These are phyloP conservation scores for Chloebia gouldiae DNA, from an alignment of 2,113 vertebrate genomes.

Conservation along the genomic window DNA sequence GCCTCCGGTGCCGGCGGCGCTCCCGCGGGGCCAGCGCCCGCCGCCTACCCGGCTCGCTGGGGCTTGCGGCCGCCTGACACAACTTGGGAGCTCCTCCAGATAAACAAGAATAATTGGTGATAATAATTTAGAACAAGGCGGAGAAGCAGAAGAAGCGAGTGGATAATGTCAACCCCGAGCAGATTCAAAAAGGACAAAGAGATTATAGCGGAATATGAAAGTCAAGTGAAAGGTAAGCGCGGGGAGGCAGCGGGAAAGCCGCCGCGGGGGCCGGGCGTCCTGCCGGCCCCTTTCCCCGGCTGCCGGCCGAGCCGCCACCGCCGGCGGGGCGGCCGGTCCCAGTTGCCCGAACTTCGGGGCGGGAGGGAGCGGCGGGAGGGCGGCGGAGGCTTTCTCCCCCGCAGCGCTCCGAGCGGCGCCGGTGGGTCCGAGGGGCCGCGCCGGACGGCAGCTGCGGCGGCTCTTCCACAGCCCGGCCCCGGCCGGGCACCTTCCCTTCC, in stretches of 20 bases:
- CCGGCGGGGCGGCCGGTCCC: not conserved
- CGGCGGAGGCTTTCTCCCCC: not conserved
- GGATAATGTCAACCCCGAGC: slow-evolving; percentile 89
- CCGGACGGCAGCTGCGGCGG: not conserved
- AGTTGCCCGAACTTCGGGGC: not conserved
- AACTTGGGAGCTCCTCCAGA: not conserved
- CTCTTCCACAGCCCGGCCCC: not conserved
- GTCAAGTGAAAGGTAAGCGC: slow-evolving; percentile 94
- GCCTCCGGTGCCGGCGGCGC: not conserved
- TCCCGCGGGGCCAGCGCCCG: not conserved
- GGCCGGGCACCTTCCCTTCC: not conserved
- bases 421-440: not conserved
- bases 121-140: not conserved
- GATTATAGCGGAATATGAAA: slow-evolving; percentile 95
- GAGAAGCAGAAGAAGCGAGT: not conserved
- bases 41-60: not conserved
- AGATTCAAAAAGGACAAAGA: slow-evolving; percentile 99
- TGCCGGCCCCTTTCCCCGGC: not conserved
- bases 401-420: not conserved
- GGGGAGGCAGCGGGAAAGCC: not conserved
- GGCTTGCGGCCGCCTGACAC: not conserved
- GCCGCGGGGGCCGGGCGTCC: not conserved
- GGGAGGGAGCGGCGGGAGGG: not conserved
- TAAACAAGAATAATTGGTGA: not conserved
- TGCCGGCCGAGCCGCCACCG: not conserved